Evolutionary conservation across 2,888 invertebrate species (phyloP).

Genomic region (Zhuqinia jingwanae): DNA sequence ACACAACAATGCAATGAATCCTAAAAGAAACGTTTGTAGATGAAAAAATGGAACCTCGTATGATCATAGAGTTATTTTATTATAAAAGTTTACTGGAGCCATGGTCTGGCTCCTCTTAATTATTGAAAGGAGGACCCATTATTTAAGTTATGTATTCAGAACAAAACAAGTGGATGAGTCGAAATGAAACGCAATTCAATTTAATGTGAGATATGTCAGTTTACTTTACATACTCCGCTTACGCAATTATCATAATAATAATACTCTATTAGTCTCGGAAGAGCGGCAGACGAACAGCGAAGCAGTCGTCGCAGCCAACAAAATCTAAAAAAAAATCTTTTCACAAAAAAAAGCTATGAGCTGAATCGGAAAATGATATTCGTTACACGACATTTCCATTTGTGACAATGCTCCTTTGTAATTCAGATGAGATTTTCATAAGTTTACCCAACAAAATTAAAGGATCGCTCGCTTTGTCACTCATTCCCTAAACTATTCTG

Average conservation of each 20-base stretch:
- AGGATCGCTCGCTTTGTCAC: constrained; percentile 59
- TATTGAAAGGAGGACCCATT: constrained; percentile 11
- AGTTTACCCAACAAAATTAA: constrained; percentile 65
- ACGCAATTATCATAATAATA: constrained; percentile 49
- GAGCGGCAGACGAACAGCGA: too few relatives aligned
- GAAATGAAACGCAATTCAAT: not conserved
- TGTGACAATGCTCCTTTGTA: constrained; percentile 77
- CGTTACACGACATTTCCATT: constrained; percentile 78
- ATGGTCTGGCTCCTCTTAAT: constrained; percentile 3
- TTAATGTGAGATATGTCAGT: constrained; percentile 12
- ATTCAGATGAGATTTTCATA: constrained; percentile 75
- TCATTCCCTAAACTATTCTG: constrained; percentile 40
- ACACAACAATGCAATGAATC: too few relatives aligned
- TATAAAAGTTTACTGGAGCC: too few relatives aligned
- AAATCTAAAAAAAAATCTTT: constrained; percentile 5
- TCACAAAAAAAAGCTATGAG: constrained; percentile 42
- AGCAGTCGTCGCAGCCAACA: not conserved
- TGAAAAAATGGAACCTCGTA: too few relatives aligned
- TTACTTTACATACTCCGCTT: constrained; percentile 11
- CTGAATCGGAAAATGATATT: constrained; percentile 74
- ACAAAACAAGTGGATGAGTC: constrained; percentile 20
- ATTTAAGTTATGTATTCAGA: constrained; percentile 19
- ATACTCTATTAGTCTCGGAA: not conserved
- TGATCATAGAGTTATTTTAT: too few relatives aligned
- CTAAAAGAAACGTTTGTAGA: too few relatives aligned